A percentile compares a stretch with the other conserved stretches of the same genome.
These are phyloP conservation scores for Dasyornis broadbenti DNA, from an alignment of 2,113 vertebrate genomes.

Conservation along the genomic window DNA sequence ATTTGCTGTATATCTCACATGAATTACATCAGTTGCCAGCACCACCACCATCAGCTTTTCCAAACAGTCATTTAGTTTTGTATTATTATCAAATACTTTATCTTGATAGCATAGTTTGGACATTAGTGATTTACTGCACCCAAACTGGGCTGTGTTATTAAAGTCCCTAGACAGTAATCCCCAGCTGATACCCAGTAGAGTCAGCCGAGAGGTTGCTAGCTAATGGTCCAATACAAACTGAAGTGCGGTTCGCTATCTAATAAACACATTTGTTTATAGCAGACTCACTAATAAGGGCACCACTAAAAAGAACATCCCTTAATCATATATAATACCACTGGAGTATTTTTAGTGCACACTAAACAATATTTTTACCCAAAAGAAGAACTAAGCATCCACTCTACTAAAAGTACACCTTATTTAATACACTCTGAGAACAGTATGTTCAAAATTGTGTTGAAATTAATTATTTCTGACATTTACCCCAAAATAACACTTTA, in stretches of 20 bases:
- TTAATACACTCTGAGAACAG: not conserved
- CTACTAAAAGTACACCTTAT: not conserved
- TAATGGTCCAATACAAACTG: not conserved
- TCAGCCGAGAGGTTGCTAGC: not conserved
- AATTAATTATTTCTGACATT: conserved; percentile 33
- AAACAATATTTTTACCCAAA: not conserved
- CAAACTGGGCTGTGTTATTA: not conserved
- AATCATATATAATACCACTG: not conserved
- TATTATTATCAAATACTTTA: conserved; percentile 19
- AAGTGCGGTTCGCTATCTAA: not conserved
- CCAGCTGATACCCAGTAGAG: not conserved
- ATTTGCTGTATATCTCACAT: not conserved
- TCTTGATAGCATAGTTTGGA: not conserved
- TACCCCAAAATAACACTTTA: not conserved
- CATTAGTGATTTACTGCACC: not conserved
- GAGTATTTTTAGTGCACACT: conserved; percentile 31
- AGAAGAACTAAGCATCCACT: not conserved
- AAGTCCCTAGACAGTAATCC: not conserved
- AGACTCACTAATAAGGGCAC: not conserved
- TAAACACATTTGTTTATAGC: conserved; percentile 28
- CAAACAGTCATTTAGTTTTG: not conserved
- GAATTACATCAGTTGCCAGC: not conserved
- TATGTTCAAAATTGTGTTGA: not conserved
- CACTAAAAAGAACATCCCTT: conserved; percentile 23
- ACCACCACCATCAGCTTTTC: not conserved